phyloP scores from a whole-genome alignment of 2,113 vertebrate species.

The Polypterus bichir region DNA sequence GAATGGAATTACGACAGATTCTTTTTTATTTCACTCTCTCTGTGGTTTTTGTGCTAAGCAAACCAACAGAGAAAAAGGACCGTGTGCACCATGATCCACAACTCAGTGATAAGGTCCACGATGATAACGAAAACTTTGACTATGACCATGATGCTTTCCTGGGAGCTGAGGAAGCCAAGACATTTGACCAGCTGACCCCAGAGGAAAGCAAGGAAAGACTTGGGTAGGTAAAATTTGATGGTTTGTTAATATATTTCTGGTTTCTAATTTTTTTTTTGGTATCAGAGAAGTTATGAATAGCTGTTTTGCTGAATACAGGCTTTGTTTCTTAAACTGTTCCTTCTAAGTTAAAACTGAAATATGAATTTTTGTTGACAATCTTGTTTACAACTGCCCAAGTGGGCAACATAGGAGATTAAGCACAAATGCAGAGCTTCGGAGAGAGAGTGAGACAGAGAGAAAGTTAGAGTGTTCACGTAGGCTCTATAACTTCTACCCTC shows the following conservation, averaged over 20 bases:
- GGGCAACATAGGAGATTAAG: too few relatives aligned
- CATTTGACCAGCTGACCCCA: conserved; percentile 71
- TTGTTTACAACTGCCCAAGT: too few relatives aligned
- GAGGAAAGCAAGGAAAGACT: conserved; percentile 87
- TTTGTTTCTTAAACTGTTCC: neutral
- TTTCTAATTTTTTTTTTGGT: neutral
- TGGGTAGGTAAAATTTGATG: conserved; percentile 53
- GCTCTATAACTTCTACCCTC: too few relatives aligned
- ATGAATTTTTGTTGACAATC: neutral
- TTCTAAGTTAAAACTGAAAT: neutral
- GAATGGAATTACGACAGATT: conserved; percentile 51
- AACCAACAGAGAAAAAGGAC: conserved; percentile 79
- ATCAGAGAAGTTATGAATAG: neutral
- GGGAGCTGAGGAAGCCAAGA: conserved; percentile 70
- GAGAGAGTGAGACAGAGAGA: too few relatives aligned
- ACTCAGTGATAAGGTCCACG: conserved; percentile 66
- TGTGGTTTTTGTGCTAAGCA: conserved; percentile 51
- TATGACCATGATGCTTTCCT: conserved; percentile 95
- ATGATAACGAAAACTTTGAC: conserved; percentile 76
- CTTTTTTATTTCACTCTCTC: conserved; percentile 58
- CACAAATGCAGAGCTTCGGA: too few relatives aligned
- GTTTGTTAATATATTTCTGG: neutral
- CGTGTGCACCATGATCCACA: conserved; percentile 65
- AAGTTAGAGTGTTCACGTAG: too few relatives aligned
- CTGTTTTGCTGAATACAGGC: neutral